A percentile compares a stretch with the other conserved stretches of the same genome.
phyloP scores from a whole-genome alignment of 1,140 invertebrate species.

The Andrena cerasifolii region DNA sequence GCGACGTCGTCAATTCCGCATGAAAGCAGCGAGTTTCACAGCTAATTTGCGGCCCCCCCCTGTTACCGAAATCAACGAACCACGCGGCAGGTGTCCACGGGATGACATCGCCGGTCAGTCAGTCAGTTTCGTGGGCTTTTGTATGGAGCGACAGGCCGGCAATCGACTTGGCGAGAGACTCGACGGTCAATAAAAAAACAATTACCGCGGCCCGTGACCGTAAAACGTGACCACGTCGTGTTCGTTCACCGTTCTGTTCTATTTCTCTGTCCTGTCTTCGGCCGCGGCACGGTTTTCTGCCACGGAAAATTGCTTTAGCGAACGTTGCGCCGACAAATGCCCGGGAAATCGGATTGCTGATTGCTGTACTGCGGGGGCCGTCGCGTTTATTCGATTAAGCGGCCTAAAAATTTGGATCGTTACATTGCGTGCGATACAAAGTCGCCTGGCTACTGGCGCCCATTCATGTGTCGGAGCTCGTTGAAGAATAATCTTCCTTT shows the following conservation, averaged over 20 bases:
- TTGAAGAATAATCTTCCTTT: not conserved
- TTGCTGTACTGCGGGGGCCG: constrained; percentile 24
- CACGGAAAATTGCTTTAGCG: constrained; percentile 48
- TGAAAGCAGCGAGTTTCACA: constrained; percentile 21
- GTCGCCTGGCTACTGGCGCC: not conserved
- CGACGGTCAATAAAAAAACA: constrained; percentile 49
- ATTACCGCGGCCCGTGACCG: constrained; percentile 41
- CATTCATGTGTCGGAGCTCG: not conserved
- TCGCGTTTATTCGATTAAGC: constrained; percentile 52
- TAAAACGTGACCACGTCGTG: constrained; percentile 38
- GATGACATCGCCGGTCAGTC: not conserved
- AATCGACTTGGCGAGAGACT: constrained; percentile 13
- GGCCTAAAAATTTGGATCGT: constrained; percentile 42
- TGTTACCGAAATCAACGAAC: not conserved
- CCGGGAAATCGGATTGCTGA: constrained; percentile 57
- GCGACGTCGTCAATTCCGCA: not conserved
- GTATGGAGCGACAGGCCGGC: not conserved
- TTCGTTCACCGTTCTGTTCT: not conserved
- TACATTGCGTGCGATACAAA: constrained; percentile 24
- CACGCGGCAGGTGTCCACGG: not conserved
- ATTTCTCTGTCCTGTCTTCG: not conserved
- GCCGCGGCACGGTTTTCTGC: not conserved
- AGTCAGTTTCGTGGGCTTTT: not conserved
- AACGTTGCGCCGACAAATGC: constrained; percentile 24
- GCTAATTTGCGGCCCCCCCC: constrained; percentile 8